Base-by-base conservation (phyloP, 2,888 invertebrate genomes). In the Ophion obscuratus region DNA sequence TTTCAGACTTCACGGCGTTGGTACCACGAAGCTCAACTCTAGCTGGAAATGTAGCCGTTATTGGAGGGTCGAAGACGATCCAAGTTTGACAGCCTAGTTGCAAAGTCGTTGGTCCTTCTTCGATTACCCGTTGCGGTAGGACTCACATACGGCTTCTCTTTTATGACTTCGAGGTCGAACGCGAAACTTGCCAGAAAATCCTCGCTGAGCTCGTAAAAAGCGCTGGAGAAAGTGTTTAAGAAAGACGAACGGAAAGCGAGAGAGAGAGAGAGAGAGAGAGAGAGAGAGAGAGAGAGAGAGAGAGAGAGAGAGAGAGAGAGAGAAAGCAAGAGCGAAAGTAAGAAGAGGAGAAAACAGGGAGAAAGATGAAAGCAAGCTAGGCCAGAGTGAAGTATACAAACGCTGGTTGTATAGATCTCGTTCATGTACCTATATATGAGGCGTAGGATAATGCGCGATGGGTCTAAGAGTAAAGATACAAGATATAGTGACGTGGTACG, bases 401-500 rank as follows among this genome's bases (percentile, higher is more conserved):
- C 73, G 66, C 62, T 64, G 20, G 64, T 47, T 40, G 64, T 73
- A 70, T 82, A 75, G 78, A 62, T 82, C 77, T 68, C 73, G 67
- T 61, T 40, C 24, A 61, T 24, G 71, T 44, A 79, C 62, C 11
- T 70, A 74, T 70, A 74, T 70, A 78, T 44, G 27, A 68, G 64
- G 64, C 40, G 57, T 81, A 66, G 84, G 80, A 82, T 66, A 83
- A 85, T 70, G 83, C 73, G 74, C 74, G 66, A n/a, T 74, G 81
- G 78, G 61, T 83, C 76, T 81, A 77, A 67, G 67, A 57, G 81
- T 73, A 81, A 83, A 81, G 67, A 70, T 77, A 36, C 68, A 74
- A 67, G 80, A 83, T 81, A 75, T 77, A 74, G 85, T 81, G 86
- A 87, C 81, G 87, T 81, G 87, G 90, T 88, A 88, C 86, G 89